Base-by-base conservation (phyloP, 2,888 invertebrate genomes). In the Sceliomorpha sp. region DNA sequence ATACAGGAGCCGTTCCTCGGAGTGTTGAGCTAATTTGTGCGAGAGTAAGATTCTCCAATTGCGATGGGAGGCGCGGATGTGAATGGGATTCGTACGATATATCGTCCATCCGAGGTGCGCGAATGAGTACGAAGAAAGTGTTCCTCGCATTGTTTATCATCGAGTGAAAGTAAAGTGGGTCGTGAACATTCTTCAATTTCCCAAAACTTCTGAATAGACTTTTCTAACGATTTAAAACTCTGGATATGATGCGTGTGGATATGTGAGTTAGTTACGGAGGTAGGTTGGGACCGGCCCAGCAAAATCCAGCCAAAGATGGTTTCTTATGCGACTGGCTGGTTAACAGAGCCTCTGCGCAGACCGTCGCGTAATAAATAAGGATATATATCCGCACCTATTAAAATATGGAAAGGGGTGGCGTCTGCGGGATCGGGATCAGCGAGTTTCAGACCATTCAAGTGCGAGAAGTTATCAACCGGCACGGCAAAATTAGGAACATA, bases 31-130 rank as follows among this genome's bases (percentile, higher is more conserved):
- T 12, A 44, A 44, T 5, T 26, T 26, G 31, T 29, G 1, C 31
- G 31, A 7, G 6, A n/a, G 1, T 7, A 14, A 1, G 45, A 45
- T 8, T 45, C 29, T 2, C 45, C 45, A 9, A 45, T 13, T 0
- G 45, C n/a, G 3, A 1, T 17, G n/a, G 32, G 29, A 1, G 31
- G 1, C 3, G n/a, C 29, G 27, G 27, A 27, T 17, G 37, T 62
- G 12, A 62, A 27, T 2, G 40, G 53, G 1, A 62, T 26, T 7
- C 51, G 50, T 1, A 60, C 60, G 0, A 44, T 31, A 13, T 60
- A 60, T n/a, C 51, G 26, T 0, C 55, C 55, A 1, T 55, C 44
- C 2, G 14, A 1, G 6, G 6, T 2, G 4, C 55, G 34, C 1
- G 42, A 32, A 12, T 44, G 55, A 1, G 55, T 55, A 1, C 9